Evolutionary conservation across 2,888 invertebrate species (phyloP).

Genomic region (Pilophorus perplexus): DNA sequence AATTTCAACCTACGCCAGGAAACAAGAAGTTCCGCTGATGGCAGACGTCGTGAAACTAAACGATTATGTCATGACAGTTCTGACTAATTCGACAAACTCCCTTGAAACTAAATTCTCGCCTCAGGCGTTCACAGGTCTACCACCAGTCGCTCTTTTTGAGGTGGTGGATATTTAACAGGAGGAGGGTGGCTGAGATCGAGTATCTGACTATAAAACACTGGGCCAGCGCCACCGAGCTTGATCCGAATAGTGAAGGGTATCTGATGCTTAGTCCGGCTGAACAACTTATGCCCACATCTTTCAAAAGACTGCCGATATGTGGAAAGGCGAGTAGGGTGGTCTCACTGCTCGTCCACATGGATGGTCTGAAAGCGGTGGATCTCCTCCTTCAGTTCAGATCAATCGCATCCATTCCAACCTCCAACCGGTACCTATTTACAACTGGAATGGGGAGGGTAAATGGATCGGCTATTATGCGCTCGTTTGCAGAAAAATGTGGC

Average conservation of each 20-base stretch:
- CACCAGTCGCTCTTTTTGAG: not conserved
- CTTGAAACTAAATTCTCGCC: not conserved
- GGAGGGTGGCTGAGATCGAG: slow-evolving; percentile 8
- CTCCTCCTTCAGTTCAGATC: not conserved
- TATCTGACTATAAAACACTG: slow-evolving; percentile 10
- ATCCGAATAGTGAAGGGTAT: slow-evolving; percentile 6
- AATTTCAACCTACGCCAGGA: not conserved
- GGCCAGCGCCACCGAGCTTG: not conserved
- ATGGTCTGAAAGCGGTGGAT: not conserved
- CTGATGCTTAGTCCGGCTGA: not conserved
- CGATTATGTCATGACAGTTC: not conserved
- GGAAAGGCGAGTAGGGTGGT: not conserved
- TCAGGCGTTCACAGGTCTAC: not conserved
- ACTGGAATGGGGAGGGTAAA: not conserved
- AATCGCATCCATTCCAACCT: not conserved
- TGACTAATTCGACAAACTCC: not conserved
- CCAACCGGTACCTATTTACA: slow-evolving; percentile 1
- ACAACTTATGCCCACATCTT: slow-evolving; percentile 12
- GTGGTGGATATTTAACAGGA: slow-evolving; percentile 13
- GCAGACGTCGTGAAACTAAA: slow-evolving; percentile 13
- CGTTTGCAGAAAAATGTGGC: slow-evolving; percentile 1
- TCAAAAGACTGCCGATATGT: slow-evolving; percentile 4
- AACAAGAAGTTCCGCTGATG: slow-evolving; percentile 9
- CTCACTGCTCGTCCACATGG: slow-evolving; percentile 7
- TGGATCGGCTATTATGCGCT: slow-evolving; percentile 23